Evolutionary conservation across 2,888 invertebrate species (phyloP).

Genomic region (Mamestra brassicae): DNA sequence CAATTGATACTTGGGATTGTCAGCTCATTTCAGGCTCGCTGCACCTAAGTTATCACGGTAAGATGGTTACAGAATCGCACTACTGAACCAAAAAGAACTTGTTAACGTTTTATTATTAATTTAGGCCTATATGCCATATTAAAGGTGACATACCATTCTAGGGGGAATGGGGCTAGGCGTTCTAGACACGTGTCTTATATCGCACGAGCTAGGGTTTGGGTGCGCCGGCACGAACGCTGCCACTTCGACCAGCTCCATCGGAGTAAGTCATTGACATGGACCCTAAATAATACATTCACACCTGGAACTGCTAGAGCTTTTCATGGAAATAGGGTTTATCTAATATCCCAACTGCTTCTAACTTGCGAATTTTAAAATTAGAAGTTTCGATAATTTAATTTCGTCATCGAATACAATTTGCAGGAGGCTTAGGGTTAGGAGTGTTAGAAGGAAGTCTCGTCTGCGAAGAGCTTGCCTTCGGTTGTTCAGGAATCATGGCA

Average conservation of each 20-base stretch:
- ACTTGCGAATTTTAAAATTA: constrained; percentile 11
- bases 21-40: too few species aligned
- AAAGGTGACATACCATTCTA: constrained; percentile 69
- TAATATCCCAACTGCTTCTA: constrained; percentile 28
- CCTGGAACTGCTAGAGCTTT: constrained; percentile 27
- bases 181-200: constrained; percentile 80
- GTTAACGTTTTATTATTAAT: neutral
- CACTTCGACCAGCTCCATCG: constrained; percentile 73
- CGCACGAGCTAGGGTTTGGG: constrained; percentile 90
- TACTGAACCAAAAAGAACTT: neutral
- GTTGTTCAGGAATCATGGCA: constrained; percentile 98
- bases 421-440: constrained; percentile 95
- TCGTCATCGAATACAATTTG: constrained; percentile 58
- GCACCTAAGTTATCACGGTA: too few species aligned
- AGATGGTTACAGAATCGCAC: too few species aligned
- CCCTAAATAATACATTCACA: neutral
- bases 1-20: too few species aligned
- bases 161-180: constrained; percentile 90
- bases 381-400: neutral
- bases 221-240: constrained; percentile 91
- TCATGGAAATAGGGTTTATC: constrained; percentile 52
- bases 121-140: neutral
- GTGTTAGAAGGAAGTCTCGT: constrained; percentile 94
- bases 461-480: constrained; percentile 97
- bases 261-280: constrained; percentile 71